These are phyloP conservation scores for Himalopsyche tibetana DNA, from an alignment of 2,888 invertebrate species.

Conservation along the genomic window DNA sequence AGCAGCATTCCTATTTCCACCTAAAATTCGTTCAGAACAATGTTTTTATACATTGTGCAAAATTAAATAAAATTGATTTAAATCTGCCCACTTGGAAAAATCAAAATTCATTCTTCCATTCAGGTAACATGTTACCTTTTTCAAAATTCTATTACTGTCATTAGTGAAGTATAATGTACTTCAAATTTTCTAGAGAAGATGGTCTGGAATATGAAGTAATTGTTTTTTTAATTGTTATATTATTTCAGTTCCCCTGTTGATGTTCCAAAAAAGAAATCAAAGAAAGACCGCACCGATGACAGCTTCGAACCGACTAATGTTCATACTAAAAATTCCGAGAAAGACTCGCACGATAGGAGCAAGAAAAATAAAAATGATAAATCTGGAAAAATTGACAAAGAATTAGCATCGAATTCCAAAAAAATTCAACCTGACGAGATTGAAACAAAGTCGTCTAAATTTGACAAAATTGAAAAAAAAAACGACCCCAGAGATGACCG, in stretches of 20 bases:
- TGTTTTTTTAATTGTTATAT: too few relatives aligned
- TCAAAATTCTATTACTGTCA: too few relatives aligned
- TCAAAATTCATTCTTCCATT: too few relatives aligned
- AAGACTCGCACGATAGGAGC: slow-evolving; percentile 49
- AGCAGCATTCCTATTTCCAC: too few relatives aligned
- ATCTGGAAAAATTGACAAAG: slow-evolving; percentile 19
- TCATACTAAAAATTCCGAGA: slow-evolving; percentile 55
- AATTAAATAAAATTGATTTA: too few relatives aligned
- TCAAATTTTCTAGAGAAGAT: too few relatives aligned
- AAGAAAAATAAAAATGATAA: slow-evolving; percentile 59
- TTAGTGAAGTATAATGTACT: too few relatives aligned
- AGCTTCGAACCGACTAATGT: slow-evolving; percentile 33
- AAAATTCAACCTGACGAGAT: slow-evolving; percentile 25
- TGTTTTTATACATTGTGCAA: too few relatives aligned
- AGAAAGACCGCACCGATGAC: slow-evolving; percentile 60
- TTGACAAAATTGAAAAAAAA: slow-evolving; percentile 70
- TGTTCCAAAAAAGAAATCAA: slow-evolving; percentile 66
- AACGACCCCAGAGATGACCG: slow-evolving; percentile 68
- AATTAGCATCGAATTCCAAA: not conserved
- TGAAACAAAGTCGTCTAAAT: slow-evolving; percentile 67
- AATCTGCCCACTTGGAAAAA: too few relatives aligned
- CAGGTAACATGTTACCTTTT: too few relatives aligned
- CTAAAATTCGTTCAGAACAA: too few relatives aligned
- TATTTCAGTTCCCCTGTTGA: slow-evolving; percentile 72
- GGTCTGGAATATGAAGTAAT: too few relatives aligned